These are phyloP conservation scores for Cygnus buccinator DNA, from an alignment of 2,113 vertebrate species.

Conservation along the genomic window DNA sequence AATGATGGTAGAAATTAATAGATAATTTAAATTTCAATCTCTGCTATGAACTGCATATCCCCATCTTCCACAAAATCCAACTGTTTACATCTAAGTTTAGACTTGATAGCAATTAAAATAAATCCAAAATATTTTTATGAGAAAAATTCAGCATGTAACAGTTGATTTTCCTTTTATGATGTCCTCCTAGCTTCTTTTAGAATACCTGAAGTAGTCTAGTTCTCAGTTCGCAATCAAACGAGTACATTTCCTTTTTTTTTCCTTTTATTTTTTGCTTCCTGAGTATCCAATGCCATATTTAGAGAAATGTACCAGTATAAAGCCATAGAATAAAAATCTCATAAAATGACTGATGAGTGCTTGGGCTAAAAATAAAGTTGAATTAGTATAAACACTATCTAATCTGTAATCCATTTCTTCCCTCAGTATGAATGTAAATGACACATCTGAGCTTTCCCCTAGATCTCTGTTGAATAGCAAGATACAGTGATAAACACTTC, in stretches of 20 bases:
- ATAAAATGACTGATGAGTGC: background rate
- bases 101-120: background rate
- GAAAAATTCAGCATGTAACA: background rate
- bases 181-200: background rate
- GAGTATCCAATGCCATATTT: background rate
- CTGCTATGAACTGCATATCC: background rate
- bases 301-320: background rate
- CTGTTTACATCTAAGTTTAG: background rate
- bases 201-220: background rate
- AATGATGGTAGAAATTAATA: background rate
- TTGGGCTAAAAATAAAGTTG: background rate
- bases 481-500: background rate
- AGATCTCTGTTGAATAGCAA: background rate
- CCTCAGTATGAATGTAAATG: background rate
- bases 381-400: background rate
- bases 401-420: background rate
- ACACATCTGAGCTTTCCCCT: background rate
- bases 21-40: background rate
- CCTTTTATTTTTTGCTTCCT: too few relatives aligned
- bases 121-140: background rate
- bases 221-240: background rate
- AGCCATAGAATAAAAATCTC: background rate
- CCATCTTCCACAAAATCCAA: background rate
- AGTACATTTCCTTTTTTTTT: rapidly evolving
- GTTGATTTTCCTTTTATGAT: background rate